Evolutionary conservation across 2,888 invertebrate species (phyloP).

Genomic region (Pterobdella sp.): DNA sequence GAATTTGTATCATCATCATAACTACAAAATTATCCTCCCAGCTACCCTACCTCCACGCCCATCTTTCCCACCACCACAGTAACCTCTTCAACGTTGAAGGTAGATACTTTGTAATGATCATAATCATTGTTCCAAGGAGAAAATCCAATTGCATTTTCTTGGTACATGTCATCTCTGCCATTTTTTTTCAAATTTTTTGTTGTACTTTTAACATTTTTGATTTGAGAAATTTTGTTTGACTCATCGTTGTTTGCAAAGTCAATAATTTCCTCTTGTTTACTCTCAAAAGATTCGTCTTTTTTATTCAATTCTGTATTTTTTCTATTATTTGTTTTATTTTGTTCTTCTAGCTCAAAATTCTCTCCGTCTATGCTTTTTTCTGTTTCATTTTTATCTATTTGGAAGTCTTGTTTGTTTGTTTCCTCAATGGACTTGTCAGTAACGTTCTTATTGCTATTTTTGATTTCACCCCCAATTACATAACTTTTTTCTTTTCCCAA

Average conservation of each 20-base stretch:
- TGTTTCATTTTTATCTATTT: not conserved
- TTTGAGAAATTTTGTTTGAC: too few relatives aligned
- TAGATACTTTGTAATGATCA: not conserved
- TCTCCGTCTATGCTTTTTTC: not conserved
- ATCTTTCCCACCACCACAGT: not conserved
- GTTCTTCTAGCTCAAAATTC: not conserved
- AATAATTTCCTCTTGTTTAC: not conserved
- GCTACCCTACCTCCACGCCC: not conserved
- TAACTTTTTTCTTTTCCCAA: not conserved
- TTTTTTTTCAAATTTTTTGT: too few relatives aligned
- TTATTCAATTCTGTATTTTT: not conserved
- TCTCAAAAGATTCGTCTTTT: not conserved
- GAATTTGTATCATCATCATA: too few relatives aligned
- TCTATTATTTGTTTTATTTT: not conserved
- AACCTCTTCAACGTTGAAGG: slow-evolving; percentile 5
- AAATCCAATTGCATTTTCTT: not conserved
- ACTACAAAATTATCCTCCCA: too few relatives aligned
- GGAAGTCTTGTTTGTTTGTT: too few relatives aligned
- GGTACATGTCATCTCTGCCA: not conserved
- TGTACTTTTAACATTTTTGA: too few relatives aligned
- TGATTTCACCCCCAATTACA: not conserved
- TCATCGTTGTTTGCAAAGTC: not conserved
- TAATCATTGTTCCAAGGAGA: slow-evolving; percentile 7
- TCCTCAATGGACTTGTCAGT: too few relatives aligned
- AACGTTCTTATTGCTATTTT: not conserved